Base-by-base conservation (phyloP, 2,797 vertebrate species). In the Alexandromys oeconomus region DNA sequence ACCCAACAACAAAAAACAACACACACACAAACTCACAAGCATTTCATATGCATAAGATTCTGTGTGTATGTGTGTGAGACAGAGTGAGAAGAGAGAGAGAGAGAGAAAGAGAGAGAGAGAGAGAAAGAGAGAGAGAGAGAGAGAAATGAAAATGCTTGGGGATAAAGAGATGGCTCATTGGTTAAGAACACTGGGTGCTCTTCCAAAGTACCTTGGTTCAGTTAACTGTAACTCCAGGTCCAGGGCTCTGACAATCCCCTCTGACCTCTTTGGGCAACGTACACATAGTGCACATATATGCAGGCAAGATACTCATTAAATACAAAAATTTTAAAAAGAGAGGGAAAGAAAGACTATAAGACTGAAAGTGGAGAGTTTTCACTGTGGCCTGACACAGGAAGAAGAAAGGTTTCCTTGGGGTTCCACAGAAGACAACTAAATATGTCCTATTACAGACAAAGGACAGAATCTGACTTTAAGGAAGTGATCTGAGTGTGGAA, bases 301-400 rank as follows among this genome's bases (percentile, higher is more conserved):
- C 19, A 85, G 61, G 21, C 31, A 85, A 67, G 43, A 67, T 43
- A 85, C 46, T 46, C 31, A 67, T 23, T 85, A 67, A 85, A 48
- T 46, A 84, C 34, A 67, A 67, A 48, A 67, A 6, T 67, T 48
- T 37, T 0, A n/a, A 27, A 59, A 9, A 21, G 5, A 54, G 29
- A 17, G 23, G 21, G 11, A 12, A 11, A 79, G 34, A 48, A 34
- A 59, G 54, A 40, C 27, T 54, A 40, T 37, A 25, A 93, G 27
- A 93, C 78, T 86, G 82, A 94, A 94, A 91, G 48, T 14, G 57
- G 92, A 93, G 25, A 78, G 21, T 87, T 88, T 85, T 48, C 11
- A 85, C 27, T 95, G n/a, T 87, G 21, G 40, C 84, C 76, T 96
- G 65, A 91, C 19, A 69, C 0, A 91, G 3, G 67, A 65, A 19